Percentiles rank a stretch among this genome's conserved stretches.
Conservation (phyloP, 2,113 vertebrate genomes). For the Labeo rohita region DNA sequence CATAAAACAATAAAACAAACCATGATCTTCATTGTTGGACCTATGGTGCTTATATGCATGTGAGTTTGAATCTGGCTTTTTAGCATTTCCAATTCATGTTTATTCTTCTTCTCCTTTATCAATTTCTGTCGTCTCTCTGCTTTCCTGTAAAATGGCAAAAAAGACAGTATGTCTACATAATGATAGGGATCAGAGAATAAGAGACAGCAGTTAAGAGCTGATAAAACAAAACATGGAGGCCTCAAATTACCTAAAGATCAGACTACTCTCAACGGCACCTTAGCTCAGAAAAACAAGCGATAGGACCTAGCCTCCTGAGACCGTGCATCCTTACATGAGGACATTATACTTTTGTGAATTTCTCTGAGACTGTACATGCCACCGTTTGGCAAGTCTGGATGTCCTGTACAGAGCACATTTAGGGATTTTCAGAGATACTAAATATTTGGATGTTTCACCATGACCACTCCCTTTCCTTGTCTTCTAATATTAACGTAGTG, state of each 20-base stretch:
- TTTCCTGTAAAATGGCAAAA: neutral
- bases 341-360: too few species aligned
- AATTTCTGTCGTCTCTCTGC: neutral
- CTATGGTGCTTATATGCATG: neutral
- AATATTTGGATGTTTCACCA: too few species aligned
- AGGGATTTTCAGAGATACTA: too few species aligned
- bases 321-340: too few species aligned
- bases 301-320: neutral
- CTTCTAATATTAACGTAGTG: too few species aligned
- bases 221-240: slow-evolving; percentile 24
- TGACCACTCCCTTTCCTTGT: too few species aligned
- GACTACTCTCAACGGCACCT: neutral
- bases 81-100: neutral
- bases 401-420: too few species aligned
- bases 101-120: neutral
- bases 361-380: too few species aligned
- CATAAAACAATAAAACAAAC: neutral
- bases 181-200: slow-evolving; percentile 17
- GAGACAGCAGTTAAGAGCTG: slow-evolving; percentile 2
- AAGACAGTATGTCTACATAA: neutral
- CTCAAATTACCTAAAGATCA: slow-evolving; percentile 17
- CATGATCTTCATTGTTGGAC: neutral
- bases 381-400: too few species aligned
- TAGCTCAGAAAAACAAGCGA: slow-evolving; percentile 14
- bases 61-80: neutral